Percentiles rank a stretch among this genome's conserved stretches.
Evolutionary conservation across 23 tunicate species (phyloP).

Genomic region (Ciona savignyi): DNA sequence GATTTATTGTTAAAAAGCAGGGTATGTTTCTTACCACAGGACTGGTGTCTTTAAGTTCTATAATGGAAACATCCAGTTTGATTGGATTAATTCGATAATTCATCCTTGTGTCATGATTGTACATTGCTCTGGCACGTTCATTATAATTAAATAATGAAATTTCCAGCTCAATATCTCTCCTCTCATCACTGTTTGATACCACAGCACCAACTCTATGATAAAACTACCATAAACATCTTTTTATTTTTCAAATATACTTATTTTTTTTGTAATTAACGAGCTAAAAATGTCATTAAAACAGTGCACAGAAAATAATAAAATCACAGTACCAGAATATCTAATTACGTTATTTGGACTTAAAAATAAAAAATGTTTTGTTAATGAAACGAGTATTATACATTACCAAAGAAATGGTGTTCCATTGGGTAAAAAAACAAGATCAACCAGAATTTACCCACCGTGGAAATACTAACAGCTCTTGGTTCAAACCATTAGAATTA

Average conservation of each 20-base stretch:
- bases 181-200: background rate
- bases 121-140: background rate
- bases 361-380: too few relatives aligned
- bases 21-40: background rate
- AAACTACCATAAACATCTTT: too few relatives aligned
- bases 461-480: background rate
- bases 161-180: background rate
- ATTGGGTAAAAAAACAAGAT: too few relatives aligned
- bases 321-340: too few relatives aligned
- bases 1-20: too few relatives aligned
- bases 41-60: background rate
- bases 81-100: background rate
- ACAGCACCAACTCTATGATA: background rate
- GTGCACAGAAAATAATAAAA: too few relatives aligned
- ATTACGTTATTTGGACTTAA: too few relatives aligned
- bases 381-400: too few relatives aligned
- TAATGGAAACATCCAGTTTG: background rate
- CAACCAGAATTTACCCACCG: background rate
- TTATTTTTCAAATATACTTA: too few relatives aligned
- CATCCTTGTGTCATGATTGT: background rate
- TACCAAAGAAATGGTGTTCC: too few relatives aligned
- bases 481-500: background rate
- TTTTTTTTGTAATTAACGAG: too few relatives aligned
- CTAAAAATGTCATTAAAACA: too few relatives aligned
- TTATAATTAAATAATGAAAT: background rate